Evolutionary conservation across 2,113 vertebrate genomes (phyloP).

Genomic region (Mixornis gularis): DNA sequence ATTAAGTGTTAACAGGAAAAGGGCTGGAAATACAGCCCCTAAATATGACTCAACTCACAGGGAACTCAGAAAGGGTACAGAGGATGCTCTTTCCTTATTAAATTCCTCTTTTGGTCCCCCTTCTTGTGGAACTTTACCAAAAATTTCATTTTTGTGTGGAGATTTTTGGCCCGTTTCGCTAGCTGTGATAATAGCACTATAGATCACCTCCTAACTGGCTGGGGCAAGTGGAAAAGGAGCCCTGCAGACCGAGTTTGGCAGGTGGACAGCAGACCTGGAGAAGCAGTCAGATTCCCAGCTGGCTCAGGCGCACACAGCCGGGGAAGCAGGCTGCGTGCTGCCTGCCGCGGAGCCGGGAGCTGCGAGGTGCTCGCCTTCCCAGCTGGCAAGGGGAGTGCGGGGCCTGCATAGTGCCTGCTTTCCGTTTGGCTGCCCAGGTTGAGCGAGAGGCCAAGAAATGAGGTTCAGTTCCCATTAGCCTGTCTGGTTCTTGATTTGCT

Average conservation of each 20-base stretch:
- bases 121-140: neutral
- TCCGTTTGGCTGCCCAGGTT: constrained; percentile 49
- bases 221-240: constrained; percentile 14
- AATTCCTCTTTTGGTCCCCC: neutral
- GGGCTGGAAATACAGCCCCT: neutral
- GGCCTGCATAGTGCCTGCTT: constrained; percentile 33
- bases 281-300: constrained; percentile 52
- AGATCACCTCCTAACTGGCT: constrained; percentile 18
- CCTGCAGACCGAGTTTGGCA: constrained; percentile 2
- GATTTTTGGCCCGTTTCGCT: neutral
- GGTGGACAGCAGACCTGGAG: constrained; percentile 19
- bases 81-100: neutral
- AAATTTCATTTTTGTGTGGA: neutral
- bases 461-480: constrained; percentile 64
- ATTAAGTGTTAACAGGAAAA: neutral
- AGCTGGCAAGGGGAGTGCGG: neutral
- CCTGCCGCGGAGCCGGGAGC: constrained; percentile 3
- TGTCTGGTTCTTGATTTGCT: constrained; percentile 62
- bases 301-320: neutral
- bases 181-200: neutral
- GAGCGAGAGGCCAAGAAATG: constrained; percentile 55
- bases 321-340: constrained; percentile 3
- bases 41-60: neutral
- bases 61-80: neutral
- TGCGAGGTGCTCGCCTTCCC: neutral